These are phyloP conservation scores for Spheniscus mendiculus DNA, from an alignment of 2,113 vertebrate species.

Conservation along the genomic window DNA sequence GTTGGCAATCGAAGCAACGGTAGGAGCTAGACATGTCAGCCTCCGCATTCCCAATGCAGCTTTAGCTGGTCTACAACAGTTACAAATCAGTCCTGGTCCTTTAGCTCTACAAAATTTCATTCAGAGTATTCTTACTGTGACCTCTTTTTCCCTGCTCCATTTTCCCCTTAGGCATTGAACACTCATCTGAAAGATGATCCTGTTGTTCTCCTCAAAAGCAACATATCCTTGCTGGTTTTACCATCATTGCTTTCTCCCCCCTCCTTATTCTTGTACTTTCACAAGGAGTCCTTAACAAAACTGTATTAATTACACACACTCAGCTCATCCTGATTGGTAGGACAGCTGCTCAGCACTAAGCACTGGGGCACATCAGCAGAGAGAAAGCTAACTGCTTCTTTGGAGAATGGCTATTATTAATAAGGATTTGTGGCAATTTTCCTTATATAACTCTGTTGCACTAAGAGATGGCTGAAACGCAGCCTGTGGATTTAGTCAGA, in stretches of 20 bases:
- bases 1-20: background rate
- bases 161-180: background rate
- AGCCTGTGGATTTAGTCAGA: background rate
- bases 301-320: background rate
- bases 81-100: background rate
- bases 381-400: background rate
- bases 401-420: background rate
- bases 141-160: background rate
- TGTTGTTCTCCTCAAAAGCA: background rate
- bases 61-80: background rate
- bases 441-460: background rate
- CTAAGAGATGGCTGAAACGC: background rate
- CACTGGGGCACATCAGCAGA: background rate
- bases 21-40: background rate
- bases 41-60: background rate
- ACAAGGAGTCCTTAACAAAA: background rate
- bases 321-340: background rate
- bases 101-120: background rate
- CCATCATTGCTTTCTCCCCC: background rate
- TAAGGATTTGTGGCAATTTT: background rate
- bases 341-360: background rate
- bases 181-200: background rate
- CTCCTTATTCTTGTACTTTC: background rate
- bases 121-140: background rate
- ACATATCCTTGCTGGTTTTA: background rate